Evolutionary conservation across 2,797 vertebrate species (phyloP).

Genomic region (Anguilla marmorata): DNA sequence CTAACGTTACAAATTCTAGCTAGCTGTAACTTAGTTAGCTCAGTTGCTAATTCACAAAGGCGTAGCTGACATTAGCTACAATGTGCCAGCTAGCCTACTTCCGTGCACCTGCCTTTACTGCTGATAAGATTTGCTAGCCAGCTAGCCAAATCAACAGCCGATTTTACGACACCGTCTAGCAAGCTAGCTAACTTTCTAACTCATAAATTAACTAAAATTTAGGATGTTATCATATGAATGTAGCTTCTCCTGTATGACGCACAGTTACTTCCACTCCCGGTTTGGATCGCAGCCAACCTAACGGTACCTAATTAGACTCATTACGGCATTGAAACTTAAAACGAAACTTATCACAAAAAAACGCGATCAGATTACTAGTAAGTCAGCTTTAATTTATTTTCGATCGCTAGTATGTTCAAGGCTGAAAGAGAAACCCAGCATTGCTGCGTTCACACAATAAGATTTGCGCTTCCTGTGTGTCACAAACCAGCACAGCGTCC

Average conservation of each 20-base stretch:
- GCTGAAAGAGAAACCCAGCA: not conserved
- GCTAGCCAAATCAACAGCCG: not conserved
- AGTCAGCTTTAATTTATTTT: not conserved
- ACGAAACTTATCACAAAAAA: not conserved
- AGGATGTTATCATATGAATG: not conserved
- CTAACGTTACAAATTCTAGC: not conserved
- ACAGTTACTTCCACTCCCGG: constrained; percentile 1
- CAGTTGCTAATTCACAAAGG: not conserved
- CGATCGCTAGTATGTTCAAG: not conserved
- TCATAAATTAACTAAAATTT: not conserved
- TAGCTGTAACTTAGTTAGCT: not conserved
- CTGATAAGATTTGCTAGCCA: not conserved
- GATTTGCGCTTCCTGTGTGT: constrained; percentile 21
- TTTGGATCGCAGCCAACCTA: not conserved
- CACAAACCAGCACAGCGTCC: constrained; percentile 7
- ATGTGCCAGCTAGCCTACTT: not conserved
- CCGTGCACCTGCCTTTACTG: constrained; percentile 7
- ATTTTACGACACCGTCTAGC: not conserved
- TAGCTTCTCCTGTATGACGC: not conserved
- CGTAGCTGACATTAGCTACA: not conserved
- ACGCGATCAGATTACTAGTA: too few species aligned
- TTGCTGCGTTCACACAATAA: constrained; percentile 8
- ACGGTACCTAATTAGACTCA: not conserved
- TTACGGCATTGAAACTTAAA: not conserved
- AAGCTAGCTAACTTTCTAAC: not conserved